A percentile compares a stretch with the other conserved stretches of the same genome.
These are phyloP conservation scores for Hexactinellida sp. DNA, from an alignment of 37 sponge, comb jelly and placozoan genomes.

Conservation along the genomic window DNA sequence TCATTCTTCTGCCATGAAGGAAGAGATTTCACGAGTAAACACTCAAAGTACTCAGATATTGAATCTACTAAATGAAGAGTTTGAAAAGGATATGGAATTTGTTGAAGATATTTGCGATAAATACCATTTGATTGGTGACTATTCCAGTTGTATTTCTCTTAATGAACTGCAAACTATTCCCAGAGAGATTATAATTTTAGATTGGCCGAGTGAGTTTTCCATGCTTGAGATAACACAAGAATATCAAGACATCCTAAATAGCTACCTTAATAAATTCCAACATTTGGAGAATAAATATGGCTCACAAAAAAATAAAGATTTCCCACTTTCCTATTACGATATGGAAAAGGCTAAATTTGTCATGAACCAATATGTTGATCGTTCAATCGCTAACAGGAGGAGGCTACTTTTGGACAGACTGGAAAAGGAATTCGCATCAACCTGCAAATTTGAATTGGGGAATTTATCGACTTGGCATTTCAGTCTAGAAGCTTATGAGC, in stretches of 20 bases:
- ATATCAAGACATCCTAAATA: background rate
- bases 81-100: background rate
- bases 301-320: background rate
- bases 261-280: background rate
- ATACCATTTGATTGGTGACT: background rate
- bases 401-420: background rate
- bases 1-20: background rate
- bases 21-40: background rate
- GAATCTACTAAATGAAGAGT: background rate
- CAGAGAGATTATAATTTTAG: background rate
- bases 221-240: background rate
- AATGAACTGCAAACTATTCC: background rate
- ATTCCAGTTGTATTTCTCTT: background rate
- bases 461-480: background rate
- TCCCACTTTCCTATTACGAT: background rate
- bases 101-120: background rate
- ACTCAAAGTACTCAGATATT: background rate
- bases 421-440: background rate
- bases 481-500: background rate
- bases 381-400: background rate
- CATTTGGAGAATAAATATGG: background rate
- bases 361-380: background rate
- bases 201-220: background rate
- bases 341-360: background rate
- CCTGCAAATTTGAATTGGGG: background rate